phyloP scores from a whole-genome alignment of 1,140 invertebrate genomes.

The Globodera rostochiensis region DNA sequence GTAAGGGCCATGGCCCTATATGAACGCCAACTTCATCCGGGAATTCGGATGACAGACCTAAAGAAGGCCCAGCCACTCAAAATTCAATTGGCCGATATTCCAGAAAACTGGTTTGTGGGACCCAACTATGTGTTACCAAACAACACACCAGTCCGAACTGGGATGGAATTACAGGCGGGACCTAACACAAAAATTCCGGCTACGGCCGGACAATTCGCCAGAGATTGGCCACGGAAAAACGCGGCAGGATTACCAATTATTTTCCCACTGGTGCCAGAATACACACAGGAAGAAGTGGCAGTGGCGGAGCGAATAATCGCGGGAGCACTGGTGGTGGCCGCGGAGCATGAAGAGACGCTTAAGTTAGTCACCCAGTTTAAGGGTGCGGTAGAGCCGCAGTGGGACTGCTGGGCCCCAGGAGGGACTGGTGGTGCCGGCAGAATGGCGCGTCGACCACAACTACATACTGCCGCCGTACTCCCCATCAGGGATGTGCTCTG shows the following conservation, averaged over 20 bases:
- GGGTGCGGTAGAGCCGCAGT: background rate
- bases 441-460: too few relatives aligned
- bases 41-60: too few relatives aligned
- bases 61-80: background rate
- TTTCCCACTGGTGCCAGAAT: background rate
- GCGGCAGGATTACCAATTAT: background rate
- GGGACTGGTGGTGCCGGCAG: too few relatives aligned
- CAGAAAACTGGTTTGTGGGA: background rate
- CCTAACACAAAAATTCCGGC: background rate
- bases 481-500: too few relatives aligned
- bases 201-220: background rate
- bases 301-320: slow-evolving; percentile 1
- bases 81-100: background rate
- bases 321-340: background rate
- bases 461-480: too few relatives aligned
- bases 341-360: background rate
- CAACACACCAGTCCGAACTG: background rate
- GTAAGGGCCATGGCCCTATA: too few relatives aligned
- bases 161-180: background rate
- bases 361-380: background rate
- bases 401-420: background rate
- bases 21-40: too few relatives aligned
- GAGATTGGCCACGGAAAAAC: background rate
- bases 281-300: background rate
- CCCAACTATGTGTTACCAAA: background rate